These are phyloP conservation scores for Zaprionus nigranus DNA, from an alignment of 1,140 invertebrate species.

Conservation along the genomic window DNA sequence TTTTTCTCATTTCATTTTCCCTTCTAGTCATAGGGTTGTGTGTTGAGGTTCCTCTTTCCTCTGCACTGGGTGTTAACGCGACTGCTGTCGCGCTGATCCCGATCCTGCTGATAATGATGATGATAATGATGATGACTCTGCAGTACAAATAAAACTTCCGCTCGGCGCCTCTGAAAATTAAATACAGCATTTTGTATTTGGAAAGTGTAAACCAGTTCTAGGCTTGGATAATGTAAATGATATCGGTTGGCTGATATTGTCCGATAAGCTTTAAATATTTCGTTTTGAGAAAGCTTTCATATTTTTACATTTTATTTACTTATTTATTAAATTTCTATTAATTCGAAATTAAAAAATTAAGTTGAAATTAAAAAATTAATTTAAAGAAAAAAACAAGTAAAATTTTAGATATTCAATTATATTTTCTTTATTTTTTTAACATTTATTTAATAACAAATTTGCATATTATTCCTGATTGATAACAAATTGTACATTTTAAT, in stretches of 20 bases:
- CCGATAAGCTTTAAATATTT: no score
- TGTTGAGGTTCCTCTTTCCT: not conserved
- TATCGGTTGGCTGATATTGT: not conserved
- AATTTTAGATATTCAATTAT: no score
- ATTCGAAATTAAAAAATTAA: no score
- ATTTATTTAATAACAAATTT: no score
- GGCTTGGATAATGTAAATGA: not conserved
- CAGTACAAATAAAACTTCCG: constrained; percentile 48
- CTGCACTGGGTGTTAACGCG: constrained; percentile 66
- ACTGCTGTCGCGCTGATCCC: constrained; percentile 31
- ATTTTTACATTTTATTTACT: no score
- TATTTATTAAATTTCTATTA: no score
- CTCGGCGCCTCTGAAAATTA: constrained; percentile 18
- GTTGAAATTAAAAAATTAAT: no score
- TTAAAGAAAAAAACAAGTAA: no score
- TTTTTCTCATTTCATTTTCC: constrained; percentile 4
- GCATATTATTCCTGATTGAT: no score
- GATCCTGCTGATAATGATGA: constrained; percentile 31
- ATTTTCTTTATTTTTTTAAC: no score
- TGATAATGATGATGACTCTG: constrained; percentile 57
- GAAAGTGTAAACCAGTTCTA: constrained; percentile 15
- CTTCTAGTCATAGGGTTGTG: constrained; percentile 62
- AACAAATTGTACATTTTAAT: no score
- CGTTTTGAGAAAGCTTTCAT: no score
- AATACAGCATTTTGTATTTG: constrained; percentile 9